phyloP scores from a whole-genome alignment of 23 tunicate species.

The Trididemnum nubilum region DNA sequence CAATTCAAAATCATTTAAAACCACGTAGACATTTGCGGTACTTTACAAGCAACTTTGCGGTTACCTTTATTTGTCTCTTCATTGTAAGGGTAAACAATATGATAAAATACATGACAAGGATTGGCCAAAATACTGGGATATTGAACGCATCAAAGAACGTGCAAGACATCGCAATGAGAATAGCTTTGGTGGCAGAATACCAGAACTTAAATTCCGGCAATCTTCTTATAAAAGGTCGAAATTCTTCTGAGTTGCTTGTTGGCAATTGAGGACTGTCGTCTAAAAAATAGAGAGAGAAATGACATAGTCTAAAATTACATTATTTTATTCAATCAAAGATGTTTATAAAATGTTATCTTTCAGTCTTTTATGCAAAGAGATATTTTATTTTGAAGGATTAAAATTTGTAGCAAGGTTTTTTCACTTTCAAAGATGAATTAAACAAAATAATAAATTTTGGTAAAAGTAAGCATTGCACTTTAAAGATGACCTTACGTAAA shows the following conservation, averaged over 20 bases:
- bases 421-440: too few species aligned
- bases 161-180: constrained; percentile 62
- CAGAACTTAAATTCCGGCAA: constrained; percentile 97
- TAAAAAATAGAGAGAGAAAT: too few species aligned
- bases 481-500: too few species aligned
- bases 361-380: neutral
- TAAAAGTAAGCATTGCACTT: too few species aligned
- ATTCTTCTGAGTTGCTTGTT: constrained; percentile 72
- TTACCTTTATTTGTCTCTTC: constrained; percentile 97
- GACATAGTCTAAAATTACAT: too few species aligned
- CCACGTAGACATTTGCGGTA: too few species aligned
- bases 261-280: constrained; percentile 95
- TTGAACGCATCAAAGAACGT: constrained; percentile 91
- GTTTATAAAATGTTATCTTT: too few species aligned
- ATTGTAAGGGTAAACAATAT: constrained; percentile 90
- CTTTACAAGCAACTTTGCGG: too few species aligned
- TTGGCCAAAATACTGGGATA: constrained; percentile 99
- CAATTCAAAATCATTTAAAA: too few species aligned
- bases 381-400: neutral
- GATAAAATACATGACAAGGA: constrained; percentile 97
- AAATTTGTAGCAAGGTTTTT: too few species aligned
- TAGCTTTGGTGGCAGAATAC: constrained; percentile 82
- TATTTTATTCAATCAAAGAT: neutral
- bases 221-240: constrained; percentile 90
- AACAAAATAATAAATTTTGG: too few species aligned